Conservation (phyloP, 2,888 invertebrate species). For the Xanthorhoe spadicearia region DNA sequence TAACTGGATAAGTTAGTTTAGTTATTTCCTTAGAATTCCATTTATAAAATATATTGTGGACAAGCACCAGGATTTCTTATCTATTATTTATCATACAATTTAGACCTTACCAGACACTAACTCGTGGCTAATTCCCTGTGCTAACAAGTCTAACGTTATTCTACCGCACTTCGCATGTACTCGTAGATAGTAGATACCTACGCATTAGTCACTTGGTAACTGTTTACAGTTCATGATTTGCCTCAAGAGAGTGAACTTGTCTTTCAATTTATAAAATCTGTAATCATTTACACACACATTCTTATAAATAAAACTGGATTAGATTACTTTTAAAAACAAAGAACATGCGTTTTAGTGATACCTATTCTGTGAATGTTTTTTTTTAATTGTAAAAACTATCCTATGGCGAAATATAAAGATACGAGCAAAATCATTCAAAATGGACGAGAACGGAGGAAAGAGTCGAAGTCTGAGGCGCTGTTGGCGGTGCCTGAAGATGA, state of each 20-base stretch:
- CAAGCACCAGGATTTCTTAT: too few species aligned
- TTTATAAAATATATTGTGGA: too few species aligned
- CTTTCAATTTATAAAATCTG: constrained; percentile 8
- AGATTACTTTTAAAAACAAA: not conserved
- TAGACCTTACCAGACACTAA: not conserved
- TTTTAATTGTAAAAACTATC: not conserved
- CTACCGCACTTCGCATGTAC: constrained; percentile 7
- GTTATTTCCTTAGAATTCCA: too few species aligned
- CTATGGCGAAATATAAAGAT: constrained; percentile 75
- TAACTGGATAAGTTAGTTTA: too few species aligned
- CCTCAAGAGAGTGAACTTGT: constrained; percentile 53
- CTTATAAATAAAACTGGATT: too few species aligned
- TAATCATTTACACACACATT: too few species aligned
- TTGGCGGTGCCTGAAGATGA: constrained; percentile 80
- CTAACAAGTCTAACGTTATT: constrained; percentile 22
- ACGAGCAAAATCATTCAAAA: constrained; percentile 68
- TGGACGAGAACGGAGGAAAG: constrained; percentile 67
- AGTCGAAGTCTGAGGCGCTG: constrained; percentile 69
- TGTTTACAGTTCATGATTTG: constrained; percentile 59
- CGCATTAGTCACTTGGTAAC: constrained; percentile 28
- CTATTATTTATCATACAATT: too few species aligned
- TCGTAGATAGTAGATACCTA: not conserved
- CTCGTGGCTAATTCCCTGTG: constrained; percentile 10
- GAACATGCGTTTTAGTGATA: not conserved
- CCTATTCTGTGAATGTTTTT: not conserved